These are phyloP conservation scores for Thaumetopoea pityocampa DNA, from an alignment of 1,140 invertebrate species.

Conservation along the genomic window DNA sequence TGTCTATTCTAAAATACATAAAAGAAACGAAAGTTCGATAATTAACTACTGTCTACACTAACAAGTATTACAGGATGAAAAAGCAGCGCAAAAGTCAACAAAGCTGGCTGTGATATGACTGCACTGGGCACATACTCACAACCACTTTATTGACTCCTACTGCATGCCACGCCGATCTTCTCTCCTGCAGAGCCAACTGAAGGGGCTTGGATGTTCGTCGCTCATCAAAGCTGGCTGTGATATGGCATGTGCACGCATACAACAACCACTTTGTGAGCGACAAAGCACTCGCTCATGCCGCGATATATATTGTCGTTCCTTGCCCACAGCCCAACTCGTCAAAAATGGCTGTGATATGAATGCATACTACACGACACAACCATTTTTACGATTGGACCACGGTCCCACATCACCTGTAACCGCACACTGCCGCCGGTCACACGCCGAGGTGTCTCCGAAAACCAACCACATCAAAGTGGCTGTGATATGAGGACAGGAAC, in stretches of 20 bases:
- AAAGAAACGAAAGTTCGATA: no score
- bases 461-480: conserved; percentile 75
- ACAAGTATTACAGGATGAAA: conserved; percentile 1
- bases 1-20: no score
- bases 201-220: conserved; percentile 26
- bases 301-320: conserved; percentile 5
- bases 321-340: conserved; percentile 66
- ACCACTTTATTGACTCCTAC: conserved; percentile 48
- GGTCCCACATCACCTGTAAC: conserved; percentile 18
- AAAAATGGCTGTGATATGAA: conserved; percentile 74
- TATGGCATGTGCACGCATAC: conserved; percentile 48
- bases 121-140: conserved; percentile 41
- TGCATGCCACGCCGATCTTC: not conserved
- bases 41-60: no score
- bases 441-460: conserved; percentile 45
- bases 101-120: conserved; percentile 73
- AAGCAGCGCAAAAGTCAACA: conserved; percentile 56
- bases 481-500: conserved; percentile 68
- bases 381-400: conserved; percentile 68
- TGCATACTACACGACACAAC: conserved; percentile 49
- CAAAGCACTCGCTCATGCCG: conserved; percentile 5
- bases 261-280: conserved; percentile 68
- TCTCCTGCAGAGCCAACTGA: not conserved
- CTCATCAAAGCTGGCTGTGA: conserved; percentile 76
- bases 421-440: not conserved